Percentiles rank a stretch among this genome's conserved stretches.
These are phyloP conservation scores for Phaetusa simplex DNA, from an alignment of 2,113 vertebrate species.

Conservation along the genomic window DNA sequence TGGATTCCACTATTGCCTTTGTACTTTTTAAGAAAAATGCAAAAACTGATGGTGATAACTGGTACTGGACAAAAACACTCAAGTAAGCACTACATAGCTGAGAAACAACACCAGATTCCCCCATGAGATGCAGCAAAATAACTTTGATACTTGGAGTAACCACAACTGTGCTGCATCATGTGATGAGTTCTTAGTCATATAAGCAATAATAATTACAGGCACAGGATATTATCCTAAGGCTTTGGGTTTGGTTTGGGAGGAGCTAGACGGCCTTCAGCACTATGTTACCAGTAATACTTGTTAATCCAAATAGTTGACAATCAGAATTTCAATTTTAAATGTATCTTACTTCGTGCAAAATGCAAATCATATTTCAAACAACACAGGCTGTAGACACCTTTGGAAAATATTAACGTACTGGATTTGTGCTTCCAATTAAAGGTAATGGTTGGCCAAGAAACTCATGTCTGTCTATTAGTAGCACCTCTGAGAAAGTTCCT, in stretches of 20 bases:
- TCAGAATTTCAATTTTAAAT: background rate
- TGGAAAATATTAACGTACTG: background rate
- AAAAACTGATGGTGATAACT: background rate
- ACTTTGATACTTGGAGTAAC: background rate
- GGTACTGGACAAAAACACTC: background rate
- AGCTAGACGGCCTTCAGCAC: background rate
- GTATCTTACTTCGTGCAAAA: background rate
- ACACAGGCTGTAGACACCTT: background rate
- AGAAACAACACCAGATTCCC: background rate
- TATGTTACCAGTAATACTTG: constrained; percentile 31
- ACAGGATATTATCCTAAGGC: background rate
- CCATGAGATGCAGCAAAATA: background rate
- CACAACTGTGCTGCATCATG: background rate
- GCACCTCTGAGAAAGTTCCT: background rate
- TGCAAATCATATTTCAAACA: background rate
- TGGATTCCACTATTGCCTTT: background rate
- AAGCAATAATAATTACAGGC: background rate
- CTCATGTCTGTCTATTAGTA: background rate
- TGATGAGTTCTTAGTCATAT: background rate
- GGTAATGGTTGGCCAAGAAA: background rate
- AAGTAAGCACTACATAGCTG: background rate
- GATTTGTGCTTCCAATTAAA: background rate
- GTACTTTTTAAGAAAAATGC: background rate
- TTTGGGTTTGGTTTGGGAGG: constrained; percentile 6
- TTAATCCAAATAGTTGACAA: constrained; percentile 8